Conservation (phyloP, 2,797 vertebrate genomes). For the Coregonus sp. region DNA sequence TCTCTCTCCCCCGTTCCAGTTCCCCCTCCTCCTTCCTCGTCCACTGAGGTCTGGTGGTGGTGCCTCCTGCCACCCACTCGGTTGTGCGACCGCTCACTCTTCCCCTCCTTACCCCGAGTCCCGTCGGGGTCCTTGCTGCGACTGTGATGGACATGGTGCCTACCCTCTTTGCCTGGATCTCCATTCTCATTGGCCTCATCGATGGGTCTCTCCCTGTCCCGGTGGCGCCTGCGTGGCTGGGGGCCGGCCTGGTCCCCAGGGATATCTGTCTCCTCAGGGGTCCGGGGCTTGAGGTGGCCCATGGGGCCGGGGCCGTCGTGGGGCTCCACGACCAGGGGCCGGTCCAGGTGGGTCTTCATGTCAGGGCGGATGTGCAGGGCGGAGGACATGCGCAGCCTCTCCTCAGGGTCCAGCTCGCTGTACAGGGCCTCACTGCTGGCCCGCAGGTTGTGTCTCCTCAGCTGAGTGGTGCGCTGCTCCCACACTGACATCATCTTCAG, state of each 20-base stretch:
- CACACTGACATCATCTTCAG: conserved; percentile 91
- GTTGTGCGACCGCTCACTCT: conserved; percentile 72
- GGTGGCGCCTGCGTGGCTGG: conserved; percentile 73
- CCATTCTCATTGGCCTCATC: conserved; percentile 77
- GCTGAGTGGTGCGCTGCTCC: conserved; percentile 91
- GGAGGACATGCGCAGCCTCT: conserved; percentile 78
- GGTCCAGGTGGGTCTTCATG: conserved; percentile 92
- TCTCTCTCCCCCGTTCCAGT: conserved; percentile 76
- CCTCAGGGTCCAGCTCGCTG: conserved; percentile 87
- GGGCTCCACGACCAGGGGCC: conserved; percentile 88
- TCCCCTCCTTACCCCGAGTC: conserved; percentile 62
- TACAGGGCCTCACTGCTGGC: conserved; percentile 91
- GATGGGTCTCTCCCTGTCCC: conserved; percentile 53
- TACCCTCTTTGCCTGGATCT: conserved; percentile 72
- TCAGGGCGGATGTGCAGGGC: conserved; percentile 86
- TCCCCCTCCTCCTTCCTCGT: conserved; percentile 71
- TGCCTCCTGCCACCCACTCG: conserved; percentile 75
- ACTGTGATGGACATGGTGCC: conserved; percentile 81
- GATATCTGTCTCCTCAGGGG: conserved; percentile 47
- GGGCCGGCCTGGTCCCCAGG: conserved; percentile 25
- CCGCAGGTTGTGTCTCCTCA: conserved; percentile 86
- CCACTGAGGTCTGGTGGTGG: conserved; percentile 69
- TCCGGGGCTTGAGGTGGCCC: conserved; percentile 56
- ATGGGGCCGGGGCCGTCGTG: conserved; percentile 53
- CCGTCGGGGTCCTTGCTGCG: conserved; percentile 81